Conservation (phyloP, 1,140 invertebrate species). For the Muscidifurax raptorellus region DNA sequence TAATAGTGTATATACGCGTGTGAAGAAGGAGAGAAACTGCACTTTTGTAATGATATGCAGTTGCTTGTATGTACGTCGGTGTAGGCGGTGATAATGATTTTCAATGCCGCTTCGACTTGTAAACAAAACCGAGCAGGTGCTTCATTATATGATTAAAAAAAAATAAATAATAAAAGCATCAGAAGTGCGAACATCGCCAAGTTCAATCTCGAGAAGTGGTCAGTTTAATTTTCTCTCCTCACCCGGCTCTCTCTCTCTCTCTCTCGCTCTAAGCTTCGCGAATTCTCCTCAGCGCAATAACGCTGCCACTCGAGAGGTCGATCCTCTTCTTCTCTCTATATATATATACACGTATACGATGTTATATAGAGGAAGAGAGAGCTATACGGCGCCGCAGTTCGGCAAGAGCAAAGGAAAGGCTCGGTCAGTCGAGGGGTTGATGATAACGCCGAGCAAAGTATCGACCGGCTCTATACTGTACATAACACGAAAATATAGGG, state of each 20-base stretch:
- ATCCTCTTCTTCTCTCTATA: background rate
- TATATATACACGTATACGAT: too few species aligned
- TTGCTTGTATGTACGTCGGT: too few species aligned
- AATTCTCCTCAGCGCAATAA: background rate
- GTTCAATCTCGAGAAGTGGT: background rate
- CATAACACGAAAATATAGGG: background rate
- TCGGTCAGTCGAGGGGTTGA: constrained; percentile 45
- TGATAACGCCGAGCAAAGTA: constrained; percentile 55
- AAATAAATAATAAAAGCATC: too few species aligned
- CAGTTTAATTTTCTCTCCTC: background rate
- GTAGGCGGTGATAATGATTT: background rate
- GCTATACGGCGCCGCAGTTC: background rate
- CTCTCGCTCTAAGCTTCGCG: background rate
- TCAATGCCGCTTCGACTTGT: too few species aligned
- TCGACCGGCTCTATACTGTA: constrained; percentile 63
- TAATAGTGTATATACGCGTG: background rate
- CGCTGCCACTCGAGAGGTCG: constrained; percentile 14
- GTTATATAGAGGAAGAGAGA: background rate
- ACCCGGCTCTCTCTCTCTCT: too few species aligned
- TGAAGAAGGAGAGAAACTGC: background rate
- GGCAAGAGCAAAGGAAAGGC: constrained; percentile 34
- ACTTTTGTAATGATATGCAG: background rate
- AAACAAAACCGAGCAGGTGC: background rate
- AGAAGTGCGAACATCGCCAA: background rate
- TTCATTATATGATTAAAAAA: too few species aligned